phyloP scores from a whole-genome alignment of 2,113 vertebrate genomes.

The Cisticola juncidis region DNA sequence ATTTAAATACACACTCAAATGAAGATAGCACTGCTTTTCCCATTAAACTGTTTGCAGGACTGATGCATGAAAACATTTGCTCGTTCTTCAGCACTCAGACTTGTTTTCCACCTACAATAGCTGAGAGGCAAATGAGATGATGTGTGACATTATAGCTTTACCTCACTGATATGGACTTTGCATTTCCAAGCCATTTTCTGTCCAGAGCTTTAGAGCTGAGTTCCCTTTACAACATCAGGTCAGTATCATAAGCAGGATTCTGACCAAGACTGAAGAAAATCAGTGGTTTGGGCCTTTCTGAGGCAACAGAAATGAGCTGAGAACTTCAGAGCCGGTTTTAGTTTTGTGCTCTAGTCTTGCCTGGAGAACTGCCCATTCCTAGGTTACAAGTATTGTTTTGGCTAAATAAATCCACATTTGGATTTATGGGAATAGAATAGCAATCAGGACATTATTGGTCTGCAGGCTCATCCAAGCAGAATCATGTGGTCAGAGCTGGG shows the following conservation, averaged over 20 bases:
- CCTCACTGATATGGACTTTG: neutral
- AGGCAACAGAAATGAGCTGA: neutral
- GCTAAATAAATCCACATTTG: neutral
- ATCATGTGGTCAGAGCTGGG: accelerated
- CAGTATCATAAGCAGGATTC: neutral
- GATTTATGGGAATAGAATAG: neutral
- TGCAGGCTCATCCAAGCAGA: neutral
- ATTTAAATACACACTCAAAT: neutral
- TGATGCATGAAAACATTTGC: neutral
- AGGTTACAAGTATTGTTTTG: neutral
- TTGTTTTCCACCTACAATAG: neutral
- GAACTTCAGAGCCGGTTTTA: neutral
- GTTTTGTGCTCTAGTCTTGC: neutral
- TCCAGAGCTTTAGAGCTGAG: neutral
- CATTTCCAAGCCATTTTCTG: neutral
- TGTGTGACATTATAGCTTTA: neutral
- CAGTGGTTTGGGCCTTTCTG: neutral
- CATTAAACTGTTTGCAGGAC: neutral
- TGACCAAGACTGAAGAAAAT: neutral
- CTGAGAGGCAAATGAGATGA: neutral
- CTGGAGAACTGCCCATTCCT: neutral
- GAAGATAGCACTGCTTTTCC: neutral
- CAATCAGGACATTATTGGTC: neutral
- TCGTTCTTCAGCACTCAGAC: neutral
- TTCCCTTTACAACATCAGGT: neutral